These are phyloP conservation scores for Vidua macroura DNA, from an alignment of 2,113 vertebrate genomes.

Conservation along the genomic window DNA sequence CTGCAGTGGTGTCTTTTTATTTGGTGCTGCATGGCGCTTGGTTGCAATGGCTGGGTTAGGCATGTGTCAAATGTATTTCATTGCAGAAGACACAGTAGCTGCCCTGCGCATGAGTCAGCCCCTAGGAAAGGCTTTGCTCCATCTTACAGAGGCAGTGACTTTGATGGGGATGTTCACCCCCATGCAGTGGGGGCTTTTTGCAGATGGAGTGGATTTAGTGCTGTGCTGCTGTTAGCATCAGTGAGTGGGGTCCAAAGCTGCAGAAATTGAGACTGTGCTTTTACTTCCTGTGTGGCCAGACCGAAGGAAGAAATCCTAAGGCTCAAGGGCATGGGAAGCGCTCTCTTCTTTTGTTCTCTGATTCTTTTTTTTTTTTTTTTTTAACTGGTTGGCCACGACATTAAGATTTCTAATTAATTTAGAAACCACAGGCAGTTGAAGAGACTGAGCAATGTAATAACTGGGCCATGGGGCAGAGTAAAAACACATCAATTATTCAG, in stretches of 20 bases:
- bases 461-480: conserved; percentile 60
- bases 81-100: neutral
- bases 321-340: conserved; percentile 18
- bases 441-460: conserved; percentile 54
- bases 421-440: conserved; percentile 58
- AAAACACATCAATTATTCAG: conserved; percentile 72
- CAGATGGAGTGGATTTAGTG: neutral
- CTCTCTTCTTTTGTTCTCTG: neutral
- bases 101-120: fast-evolving
- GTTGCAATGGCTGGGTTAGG: fast-evolving
- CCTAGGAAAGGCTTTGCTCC: neutral
- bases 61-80: fast-evolving
- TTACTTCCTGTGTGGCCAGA: neutral
- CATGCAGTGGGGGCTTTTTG: fast-evolving
- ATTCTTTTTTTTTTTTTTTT: neutral
- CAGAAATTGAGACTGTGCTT: neutral
- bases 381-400: conserved; percentile 15
- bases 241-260: neutral
- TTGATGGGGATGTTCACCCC: neutral
- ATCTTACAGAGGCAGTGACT: neutral
- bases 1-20: fast-evolving
- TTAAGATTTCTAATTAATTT: conserved; percentile 72
- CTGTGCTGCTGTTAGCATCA: neutral
- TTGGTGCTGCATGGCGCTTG: fast-evolving
- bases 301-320: neutral